Evolutionary conservation across 2,113 vertebrate species (phyloP), one percentile per base, ranked within the genome.

Genomic region (Sialia sialis): DNA sequence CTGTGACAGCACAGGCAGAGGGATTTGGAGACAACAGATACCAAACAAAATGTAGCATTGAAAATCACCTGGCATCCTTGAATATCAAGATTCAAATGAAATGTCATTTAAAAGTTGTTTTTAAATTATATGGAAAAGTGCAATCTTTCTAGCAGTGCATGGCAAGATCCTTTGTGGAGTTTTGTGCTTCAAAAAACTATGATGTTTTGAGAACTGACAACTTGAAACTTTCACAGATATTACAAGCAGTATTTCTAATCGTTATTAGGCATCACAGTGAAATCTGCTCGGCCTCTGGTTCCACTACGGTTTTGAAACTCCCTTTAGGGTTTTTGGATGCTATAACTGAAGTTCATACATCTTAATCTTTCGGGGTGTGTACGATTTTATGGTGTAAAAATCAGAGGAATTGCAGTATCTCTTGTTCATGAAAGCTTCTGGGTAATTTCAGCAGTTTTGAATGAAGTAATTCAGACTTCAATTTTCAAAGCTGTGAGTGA

Each of bases 321-420:
- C 63, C 26, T 29, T 89, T 83, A 93, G 78, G 70, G 38, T 93
- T 10, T 2, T 68, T 69, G 69, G 63, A 62, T 91, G 49, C 66
- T 73, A 10, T 76, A 79, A 85, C 54, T 91, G 87, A 54, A 87
- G 54, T 85, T 82, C 93, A 21, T 95, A 87, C 93, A 87, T 95
- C 89, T 91, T 85, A 83, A 93, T 89, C 84, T 94, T 93, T 89
- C 0, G 0, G 79, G 34, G 62, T 82, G 70, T 59, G 14, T 62
- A 30, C 0, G 1, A 79, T 79, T 91, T 87, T 85, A 30, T 62
- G 63, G 59, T 91, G 84, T 13, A 75, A 41, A 89, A 93, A 62
- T 72, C 58, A 85, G 54, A 73, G 52, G 74, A 87, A 44, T 79
- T 93, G 62, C 74, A 51, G 11, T 75, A 39, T 73, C 58, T 93